Percentiles rank a stretch among this genome's conserved stretches.
Conservation (phyloP, 2,797 vertebrate genomes). For the Eremophila alpestris region DNA sequence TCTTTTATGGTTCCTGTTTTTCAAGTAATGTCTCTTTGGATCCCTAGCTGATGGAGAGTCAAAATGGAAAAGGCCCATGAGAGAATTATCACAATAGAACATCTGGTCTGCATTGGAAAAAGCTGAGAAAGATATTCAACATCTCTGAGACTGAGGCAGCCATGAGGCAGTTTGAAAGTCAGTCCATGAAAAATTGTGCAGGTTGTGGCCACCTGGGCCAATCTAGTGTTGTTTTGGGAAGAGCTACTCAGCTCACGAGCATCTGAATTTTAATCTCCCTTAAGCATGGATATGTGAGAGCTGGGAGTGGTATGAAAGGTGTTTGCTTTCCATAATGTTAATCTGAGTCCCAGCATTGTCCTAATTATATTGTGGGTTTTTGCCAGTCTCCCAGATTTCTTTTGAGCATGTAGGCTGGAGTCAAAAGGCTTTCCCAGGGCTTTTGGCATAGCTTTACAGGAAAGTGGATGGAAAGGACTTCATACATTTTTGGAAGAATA, state of each 20-base stretch:
- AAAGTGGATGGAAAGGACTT: conserved; percentile 17
- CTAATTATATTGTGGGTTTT: neutral
- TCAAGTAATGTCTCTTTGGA: conserved; percentile 62
- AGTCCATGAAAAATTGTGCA: neutral
- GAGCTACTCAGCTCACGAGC: neutral
- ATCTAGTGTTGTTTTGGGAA: neutral
- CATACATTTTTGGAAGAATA: conserved; percentile 20
- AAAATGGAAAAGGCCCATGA: conserved; percentile 63
- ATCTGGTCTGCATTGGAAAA: conserved; percentile 67
- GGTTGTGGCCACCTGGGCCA: conserved; percentile 49
- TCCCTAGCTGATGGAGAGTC: conserved; percentile 58
- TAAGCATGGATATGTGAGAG: neutral
- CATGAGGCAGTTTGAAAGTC: conserved; percentile 25
- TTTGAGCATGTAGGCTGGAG: neutral
- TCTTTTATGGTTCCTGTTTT: conserved; percentile 67
- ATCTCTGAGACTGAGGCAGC: neutral
- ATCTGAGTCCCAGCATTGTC: neutral
- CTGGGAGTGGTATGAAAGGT: neutral
- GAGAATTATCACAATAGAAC: conserved; percentile 62
- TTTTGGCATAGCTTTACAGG: conserved; percentile 27
- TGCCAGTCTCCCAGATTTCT: conserved; percentile 2
- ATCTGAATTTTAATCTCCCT: neutral
- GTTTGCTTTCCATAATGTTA: conserved; percentile 10
- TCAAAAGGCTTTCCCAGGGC: conserved; percentile 5
- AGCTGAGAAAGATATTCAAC: conserved; percentile 45